These are phyloP conservation scores for Ailurus styani DNA, from an alignment of 2,113 vertebrate species.

Conservation along the genomic window DNA sequence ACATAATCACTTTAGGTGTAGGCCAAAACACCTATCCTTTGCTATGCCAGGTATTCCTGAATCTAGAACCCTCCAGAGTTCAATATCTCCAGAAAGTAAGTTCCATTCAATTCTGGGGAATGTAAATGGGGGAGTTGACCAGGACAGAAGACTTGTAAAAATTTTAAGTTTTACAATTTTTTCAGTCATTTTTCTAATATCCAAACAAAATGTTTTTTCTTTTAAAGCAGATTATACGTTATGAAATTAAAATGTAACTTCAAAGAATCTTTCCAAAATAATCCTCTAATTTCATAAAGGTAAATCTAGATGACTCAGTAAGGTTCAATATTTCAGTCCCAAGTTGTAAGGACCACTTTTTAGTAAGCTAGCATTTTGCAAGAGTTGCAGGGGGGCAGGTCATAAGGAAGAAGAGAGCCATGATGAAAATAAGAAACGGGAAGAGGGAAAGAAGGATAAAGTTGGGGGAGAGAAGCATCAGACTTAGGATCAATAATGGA, in stretches of 20 bases:
- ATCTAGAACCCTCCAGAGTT: not conserved
- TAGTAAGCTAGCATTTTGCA: not conserved
- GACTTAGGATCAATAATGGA: not conserved
- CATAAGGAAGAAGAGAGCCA: not conserved
- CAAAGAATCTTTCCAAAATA: not conserved
- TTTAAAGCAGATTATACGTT: not conserved
- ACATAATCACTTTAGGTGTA: not conserved
- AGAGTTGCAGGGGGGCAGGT: not conserved
- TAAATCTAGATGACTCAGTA: not conserved
- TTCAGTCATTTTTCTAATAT: not conserved
- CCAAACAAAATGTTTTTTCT: not conserved
- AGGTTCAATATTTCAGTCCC: not conserved
- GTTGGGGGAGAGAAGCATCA: not conserved
- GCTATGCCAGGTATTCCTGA: not conserved
- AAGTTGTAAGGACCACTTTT: not conserved
- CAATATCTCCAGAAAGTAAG: not conserved
- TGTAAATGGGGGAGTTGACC: not conserved
- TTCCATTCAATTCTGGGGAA: not conserved
- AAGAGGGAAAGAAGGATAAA: not conserved
- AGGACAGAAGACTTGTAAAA: not conserved
- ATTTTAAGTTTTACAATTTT: not conserved
- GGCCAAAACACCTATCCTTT: not conserved
- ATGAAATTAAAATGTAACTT: constrained; percentile 7
- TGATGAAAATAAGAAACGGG: not conserved
- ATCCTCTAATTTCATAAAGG: not conserved